Evolutionary conservation across 2,888 invertebrate genomes (phyloP), one percentile per base, ranked within the genome.

Genomic region (Erebia epiphron): DNA sequence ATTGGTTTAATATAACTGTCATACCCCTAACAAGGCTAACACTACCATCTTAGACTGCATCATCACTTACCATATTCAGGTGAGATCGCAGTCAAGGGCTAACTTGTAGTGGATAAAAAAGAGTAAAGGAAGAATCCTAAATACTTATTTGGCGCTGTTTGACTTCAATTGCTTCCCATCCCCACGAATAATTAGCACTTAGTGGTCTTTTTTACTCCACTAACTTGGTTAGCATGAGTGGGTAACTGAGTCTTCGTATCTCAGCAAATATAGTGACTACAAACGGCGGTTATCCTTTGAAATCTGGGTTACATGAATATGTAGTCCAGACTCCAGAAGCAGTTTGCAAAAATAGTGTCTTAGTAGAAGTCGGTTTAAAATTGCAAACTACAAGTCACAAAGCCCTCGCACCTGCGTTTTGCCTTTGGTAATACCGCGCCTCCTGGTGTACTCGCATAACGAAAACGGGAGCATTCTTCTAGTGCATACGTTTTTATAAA

Each of bases 361-460:
- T 66, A 56, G 26, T 35, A 58, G 62, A 68, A 67, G 68, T 58
- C 57, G 21, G 63, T 75, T 72, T 69, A 72, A 74, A 68, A 68
- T 74, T 71, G 72, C 71, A 69, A 71, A 71, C 75, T 69, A 75
- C 76, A 62, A 62, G 49, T 49, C 62, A 62, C 62, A 76, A 78
- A 75, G 70, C 74, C 75, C 75, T 70, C 74, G 75, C 77, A 80
- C 35, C 35, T 35, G 35, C 35, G 7, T 35, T 35, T 35, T 35
- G 35, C 35, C 35, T 35, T 35, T 78, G 77, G 75, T 75, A 70
- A 75, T 75, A 76, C 35, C 35, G 35, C 76, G 50, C 72, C 75
- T 75, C 76, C 77, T 72, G 73, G 72, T 72, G 69, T 64, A 73
- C 66, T 75, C 72, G 72, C 69, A 69, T 71, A 60, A 72, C 69